These are phyloP conservation scores for Andrena cerasifolii DNA, from an alignment of 1,140 invertebrate species.

Conservation along the genomic window DNA sequence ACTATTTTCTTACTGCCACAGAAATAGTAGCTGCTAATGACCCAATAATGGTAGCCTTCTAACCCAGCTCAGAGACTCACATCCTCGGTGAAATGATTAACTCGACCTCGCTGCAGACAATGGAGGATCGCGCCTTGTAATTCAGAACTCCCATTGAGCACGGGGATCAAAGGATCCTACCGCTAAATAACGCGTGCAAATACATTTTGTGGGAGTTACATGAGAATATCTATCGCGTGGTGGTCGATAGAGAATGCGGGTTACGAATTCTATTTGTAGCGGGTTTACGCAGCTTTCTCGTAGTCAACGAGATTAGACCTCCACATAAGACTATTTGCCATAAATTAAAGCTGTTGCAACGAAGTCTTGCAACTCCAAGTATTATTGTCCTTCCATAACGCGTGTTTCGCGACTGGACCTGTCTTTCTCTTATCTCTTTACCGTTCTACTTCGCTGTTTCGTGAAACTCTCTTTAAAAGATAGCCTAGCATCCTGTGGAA, in stretches of 20 bases:
- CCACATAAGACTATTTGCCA: constrained; percentile 22
- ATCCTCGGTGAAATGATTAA: neutral
- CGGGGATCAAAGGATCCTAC: neutral
- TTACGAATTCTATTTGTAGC: neutral
- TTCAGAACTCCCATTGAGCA: neutral
- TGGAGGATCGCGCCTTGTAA: constrained; percentile 2
- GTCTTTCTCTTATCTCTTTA: neutral
- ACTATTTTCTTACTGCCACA: too few species aligned
- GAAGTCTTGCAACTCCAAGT: constrained; percentile 7
- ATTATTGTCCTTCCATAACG: too few species aligned
- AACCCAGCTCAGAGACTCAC: constrained; percentile 21
- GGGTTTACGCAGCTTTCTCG: constrained; percentile 26
- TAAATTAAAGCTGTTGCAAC: constrained; percentile 39
- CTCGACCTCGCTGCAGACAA: constrained; percentile 28
- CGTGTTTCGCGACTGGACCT: neutral
- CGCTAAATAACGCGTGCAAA: neutral
- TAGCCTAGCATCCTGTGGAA: too few species aligned
- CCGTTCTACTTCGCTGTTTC: neutral
- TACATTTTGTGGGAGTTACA: neutral
- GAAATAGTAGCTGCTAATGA: too few species aligned
- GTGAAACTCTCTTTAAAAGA: too few species aligned
- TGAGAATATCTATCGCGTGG: neutral
- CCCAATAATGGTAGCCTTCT: constrained; percentile 41
- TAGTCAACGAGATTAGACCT: constrained; percentile 43
- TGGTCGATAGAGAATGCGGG: neutral